Base-by-base conservation (phyloP, 1,140 invertebrate species). In the Meteorus sp. region DNA sequence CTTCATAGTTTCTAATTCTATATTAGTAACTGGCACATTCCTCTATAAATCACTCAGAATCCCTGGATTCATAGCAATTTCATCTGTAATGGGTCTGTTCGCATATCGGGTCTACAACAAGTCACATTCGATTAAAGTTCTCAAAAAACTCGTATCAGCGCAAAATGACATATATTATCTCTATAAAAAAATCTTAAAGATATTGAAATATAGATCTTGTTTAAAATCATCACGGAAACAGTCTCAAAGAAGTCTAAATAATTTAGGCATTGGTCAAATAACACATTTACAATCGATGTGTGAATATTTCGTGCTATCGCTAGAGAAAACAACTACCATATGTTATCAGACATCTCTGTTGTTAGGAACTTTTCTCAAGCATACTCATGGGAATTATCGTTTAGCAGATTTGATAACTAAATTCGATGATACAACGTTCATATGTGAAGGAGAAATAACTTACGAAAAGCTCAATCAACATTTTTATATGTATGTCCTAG, bases 401-500 rank as follows among this genome's bases (percentile, higher is more conserved):
- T 33, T 17, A 35, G 45, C 58, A n/a, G 47, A 69, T 56, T 50
- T 63, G 45, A 62, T 74, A 48, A 75, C 71, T 3, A 39, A 44
- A 44, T 68, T 75, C 53, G 65, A 76, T 1, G 15, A 7, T 39
- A n/a, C 63, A n/a, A 52, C 54, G 13, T 73, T 75, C 52, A 27
- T 50, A 23, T 35, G 65, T 29, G 44, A 35, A 11, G 69, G 65
- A 11, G 72, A 77, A 67, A 60, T 77, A 22, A 68, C 71, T 19
- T 72, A 71, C 64, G 59, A 69, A 37, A 63, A 29, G 41, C 64
- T 76, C 27, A 73, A 71, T 57, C 70, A 54, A 60, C 61, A 71
- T n/a, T 79, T 76, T 54, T 71, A 76, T 45, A 73, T 50, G 5
- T 79, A 71, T 56, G 66, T 78, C 35, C 62, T 78, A 4, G 60